phyloP scores from a whole-genome alignment of 2,113 vertebrate genomes.

The Trachemys scripta region DNA sequence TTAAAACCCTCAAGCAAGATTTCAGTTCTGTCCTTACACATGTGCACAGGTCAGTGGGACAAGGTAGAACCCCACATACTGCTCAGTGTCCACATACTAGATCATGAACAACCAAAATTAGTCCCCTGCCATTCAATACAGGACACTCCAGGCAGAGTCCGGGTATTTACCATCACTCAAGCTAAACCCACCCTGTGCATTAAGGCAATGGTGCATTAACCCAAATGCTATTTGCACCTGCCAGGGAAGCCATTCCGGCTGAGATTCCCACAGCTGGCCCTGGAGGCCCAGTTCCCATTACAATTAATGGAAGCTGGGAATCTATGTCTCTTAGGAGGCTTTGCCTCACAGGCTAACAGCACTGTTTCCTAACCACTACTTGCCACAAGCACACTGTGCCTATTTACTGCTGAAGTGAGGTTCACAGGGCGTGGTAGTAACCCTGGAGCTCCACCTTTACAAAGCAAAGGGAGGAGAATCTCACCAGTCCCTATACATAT shows the following conservation, averaged over 20 bases:
- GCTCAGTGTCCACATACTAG: not conserved
- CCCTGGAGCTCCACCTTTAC: not conserved
- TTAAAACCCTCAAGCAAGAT: not conserved
- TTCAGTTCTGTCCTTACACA: not conserved
- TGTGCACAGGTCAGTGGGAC: not conserved
- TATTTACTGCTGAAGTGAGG: fast-evolving
- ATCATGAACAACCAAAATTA: not conserved
- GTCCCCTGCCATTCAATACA: not conserved
- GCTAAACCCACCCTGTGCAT: not conserved
- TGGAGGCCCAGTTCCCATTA: no score
- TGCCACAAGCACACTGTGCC: not conserved
- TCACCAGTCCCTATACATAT: not conserved
- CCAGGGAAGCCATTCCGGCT: not conserved
- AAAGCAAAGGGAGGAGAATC: not conserved
- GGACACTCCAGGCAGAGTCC: not conserved
- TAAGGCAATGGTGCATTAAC: not conserved
- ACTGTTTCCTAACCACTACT: not conserved
- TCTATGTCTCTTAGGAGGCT: not conserved
- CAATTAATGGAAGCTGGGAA: not conserved
- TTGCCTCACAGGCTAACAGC: not conserved
- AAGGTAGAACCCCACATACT: not conserved
- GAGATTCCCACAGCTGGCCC: not conserved
- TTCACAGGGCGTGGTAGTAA: not conserved
- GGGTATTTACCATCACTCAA: not conserved
- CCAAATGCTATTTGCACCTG: not conserved